A percentile compares a stretch with the other conserved stretches of the same genome.
These are phyloP conservation scores for Coluber constrictor DNA, from an alignment of 2,797 vertebrate genomes.

Conservation along the genomic window DNA sequence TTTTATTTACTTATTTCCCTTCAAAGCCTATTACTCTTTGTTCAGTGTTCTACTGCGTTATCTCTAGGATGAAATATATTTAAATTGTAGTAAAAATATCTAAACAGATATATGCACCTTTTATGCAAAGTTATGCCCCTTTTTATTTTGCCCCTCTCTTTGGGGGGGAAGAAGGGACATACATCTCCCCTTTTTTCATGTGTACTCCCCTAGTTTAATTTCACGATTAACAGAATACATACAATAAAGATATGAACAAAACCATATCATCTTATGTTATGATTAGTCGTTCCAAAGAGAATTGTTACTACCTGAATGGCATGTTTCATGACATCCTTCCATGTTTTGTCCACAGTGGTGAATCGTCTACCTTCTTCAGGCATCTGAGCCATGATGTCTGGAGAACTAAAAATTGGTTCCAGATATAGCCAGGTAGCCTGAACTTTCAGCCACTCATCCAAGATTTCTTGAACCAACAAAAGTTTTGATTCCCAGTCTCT, in stretches of 20 bases:
- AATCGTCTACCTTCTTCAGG: constrained; percentile 83
- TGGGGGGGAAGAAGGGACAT: not conserved
- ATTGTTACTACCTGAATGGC: constrained; percentile 71
- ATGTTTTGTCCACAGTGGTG: constrained; percentile 80
- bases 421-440: constrained; percentile 88
- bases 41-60: not conserved
- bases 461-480: constrained; percentile 83
- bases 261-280: not conserved
- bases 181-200: not conserved
- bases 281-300: constrained; percentile 5
- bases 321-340: constrained; percentile 81
- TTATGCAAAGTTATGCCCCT: not conserved
- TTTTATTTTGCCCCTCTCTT: not conserved
- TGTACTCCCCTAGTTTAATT: not conserved
- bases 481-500: constrained; percentile 86
- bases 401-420: constrained; percentile 88
- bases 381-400: constrained; percentile 89
- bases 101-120: not conserved
- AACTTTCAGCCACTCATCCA: constrained; percentile 88
- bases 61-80: not conserved
- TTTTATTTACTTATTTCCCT: not conserved
- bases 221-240: not conserved
- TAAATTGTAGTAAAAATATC: not conserved
- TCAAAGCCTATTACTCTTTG: not conserved
- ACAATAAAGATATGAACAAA: not conserved